phyloP scores from a whole-genome alignment of 2,113 vertebrate species.

The Pollachius pollachius region DNA sequence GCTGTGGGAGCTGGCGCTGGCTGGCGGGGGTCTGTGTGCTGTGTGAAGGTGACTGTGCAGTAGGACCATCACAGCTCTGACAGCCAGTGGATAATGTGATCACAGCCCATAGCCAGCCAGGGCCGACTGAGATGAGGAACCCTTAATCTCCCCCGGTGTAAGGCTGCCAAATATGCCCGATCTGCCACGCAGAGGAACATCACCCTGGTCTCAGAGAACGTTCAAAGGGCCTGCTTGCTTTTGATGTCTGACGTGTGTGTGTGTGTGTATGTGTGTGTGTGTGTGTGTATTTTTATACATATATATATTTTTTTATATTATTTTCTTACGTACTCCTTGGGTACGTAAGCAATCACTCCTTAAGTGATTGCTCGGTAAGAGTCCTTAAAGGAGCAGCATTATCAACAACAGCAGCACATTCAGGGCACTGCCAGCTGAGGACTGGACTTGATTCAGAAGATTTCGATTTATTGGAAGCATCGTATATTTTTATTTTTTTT shows the following conservation, averaged over 20 bases:
- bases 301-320: neutral
- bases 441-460: neutral
- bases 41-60: slow-evolving; percentile 49
- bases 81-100: slow-evolving; percentile 62
- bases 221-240: slow-evolving; percentile 53
- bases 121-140: slow-evolving; percentile 44
- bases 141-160: slow-evolving; percentile 56
- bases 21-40: neutral
- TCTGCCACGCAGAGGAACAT: slow-evolving; percentile 59
- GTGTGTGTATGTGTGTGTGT: neutral
- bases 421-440: neutral
- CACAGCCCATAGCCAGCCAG: slow-evolving; percentile 50
- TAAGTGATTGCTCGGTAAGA: slow-evolving; percentile 12
- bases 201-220: slow-evolving; percentile 50
- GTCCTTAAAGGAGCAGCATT: neutral
- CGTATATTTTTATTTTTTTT: slow-evolving; percentile 8
- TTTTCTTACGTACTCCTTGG: neutral
- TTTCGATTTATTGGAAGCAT: neutral
- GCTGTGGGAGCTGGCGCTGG: slow-evolving; percentile 6
- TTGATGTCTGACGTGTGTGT: slow-evolving; percentile 49
- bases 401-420: neutral
- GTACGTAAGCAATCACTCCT: slow-evolving; percentile 38
- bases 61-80: slow-evolving; percentile 48
- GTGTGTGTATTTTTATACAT: neutral
- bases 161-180: slow-evolving; percentile 58